These are phyloP conservation scores for Eurystomus gularis DNA, from an alignment of 2,113 vertebrate species.

Conservation along the genomic window DNA sequence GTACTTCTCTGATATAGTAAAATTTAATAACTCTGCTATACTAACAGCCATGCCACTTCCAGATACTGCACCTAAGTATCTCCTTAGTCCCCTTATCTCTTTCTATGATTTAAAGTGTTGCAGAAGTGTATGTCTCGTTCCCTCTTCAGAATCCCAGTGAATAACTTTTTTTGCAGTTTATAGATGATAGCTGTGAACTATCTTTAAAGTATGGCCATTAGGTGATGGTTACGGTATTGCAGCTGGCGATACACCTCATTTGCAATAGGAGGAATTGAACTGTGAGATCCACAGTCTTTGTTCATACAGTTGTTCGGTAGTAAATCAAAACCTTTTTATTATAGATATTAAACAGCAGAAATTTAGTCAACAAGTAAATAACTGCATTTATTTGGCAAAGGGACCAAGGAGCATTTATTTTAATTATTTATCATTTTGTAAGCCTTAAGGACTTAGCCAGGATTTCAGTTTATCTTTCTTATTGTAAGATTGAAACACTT, in stretches of 20 bases:
- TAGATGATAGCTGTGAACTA: background rate
- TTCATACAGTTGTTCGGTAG: background rate
- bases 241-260: background rate
- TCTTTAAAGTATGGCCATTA: background rate
- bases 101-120: background rate
- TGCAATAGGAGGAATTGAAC: background rate
- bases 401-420: background rate
- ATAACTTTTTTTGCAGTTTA: background rate
- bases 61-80: background rate
- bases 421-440: background rate
- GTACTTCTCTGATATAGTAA: background rate
- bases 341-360: background rate
- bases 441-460: background rate
- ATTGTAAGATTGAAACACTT: background rate
- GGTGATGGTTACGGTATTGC: background rate
- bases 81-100: background rate
- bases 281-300: background rate
- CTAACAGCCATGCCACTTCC: background rate
- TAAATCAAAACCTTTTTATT: background rate
- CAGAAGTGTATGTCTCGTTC: background rate
- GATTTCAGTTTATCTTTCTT: background rate
- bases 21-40: background rate
- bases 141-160: background rate
- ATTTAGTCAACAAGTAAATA: background rate
- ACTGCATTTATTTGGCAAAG: background rate